Conservation (phyloP, 53 echinoderm and acorn worm genomes). For the Paelopatides confundens region DNA sequence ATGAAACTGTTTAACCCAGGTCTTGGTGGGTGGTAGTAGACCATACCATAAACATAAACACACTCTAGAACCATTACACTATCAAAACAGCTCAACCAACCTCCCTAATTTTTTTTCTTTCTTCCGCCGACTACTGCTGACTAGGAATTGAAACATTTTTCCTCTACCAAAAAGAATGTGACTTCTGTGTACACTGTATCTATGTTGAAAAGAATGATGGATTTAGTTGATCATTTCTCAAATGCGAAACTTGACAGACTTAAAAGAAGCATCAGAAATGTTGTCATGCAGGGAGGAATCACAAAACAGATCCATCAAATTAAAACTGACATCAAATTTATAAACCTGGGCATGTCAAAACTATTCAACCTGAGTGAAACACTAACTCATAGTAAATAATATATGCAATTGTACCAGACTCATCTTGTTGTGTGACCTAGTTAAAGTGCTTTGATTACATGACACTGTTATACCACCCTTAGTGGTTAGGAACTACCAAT, state of each 20-base stretch:
- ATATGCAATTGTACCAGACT: background rate
- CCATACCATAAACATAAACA: background rate
- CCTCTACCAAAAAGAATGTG: background rate
- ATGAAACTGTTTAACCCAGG: constrained; percentile 17
- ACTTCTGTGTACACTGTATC: background rate
- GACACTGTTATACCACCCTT: background rate
- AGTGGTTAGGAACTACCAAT: too few species aligned
- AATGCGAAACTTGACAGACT: background rate
- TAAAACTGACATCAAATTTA: background rate
- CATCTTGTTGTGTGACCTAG: background rate
- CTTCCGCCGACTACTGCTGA: background rate
- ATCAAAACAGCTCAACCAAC: background rate
- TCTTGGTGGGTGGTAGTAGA: constrained; percentile 29
- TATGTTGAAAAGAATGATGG: background rate
- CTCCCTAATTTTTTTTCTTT: background rate
- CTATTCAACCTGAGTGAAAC: background rate
- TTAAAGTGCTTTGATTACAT: background rate
- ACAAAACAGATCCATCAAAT: background rate
- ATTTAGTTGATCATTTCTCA: background rate
- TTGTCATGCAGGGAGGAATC: background rate
- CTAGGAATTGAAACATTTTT: background rate
- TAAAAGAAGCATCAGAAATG: background rate
- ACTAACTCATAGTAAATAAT: background rate
- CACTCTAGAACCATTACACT: background rate
- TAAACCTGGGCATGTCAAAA: background rate